These are phyloP conservation scores for Sminthurinus signatus DNA, from an alignment of 1,140 invertebrate genomes.

Conservation along the genomic window DNA sequence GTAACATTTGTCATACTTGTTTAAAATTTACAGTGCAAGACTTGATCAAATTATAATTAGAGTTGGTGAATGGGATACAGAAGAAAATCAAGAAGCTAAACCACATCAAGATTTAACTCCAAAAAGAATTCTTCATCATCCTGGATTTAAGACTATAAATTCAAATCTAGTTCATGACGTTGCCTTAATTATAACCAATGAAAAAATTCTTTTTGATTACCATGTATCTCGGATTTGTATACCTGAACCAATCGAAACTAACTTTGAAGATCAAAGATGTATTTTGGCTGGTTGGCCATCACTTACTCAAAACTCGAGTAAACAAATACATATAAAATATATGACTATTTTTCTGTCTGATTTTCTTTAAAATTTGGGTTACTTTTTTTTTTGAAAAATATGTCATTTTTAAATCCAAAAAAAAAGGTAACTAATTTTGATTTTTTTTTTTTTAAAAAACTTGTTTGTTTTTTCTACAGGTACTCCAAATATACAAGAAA, in stretches of 20 bases:
- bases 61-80: slow-evolving; percentile 76
- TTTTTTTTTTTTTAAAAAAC: background rate
- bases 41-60: slow-evolving; percentile 65
- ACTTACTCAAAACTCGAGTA: background rate
- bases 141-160: slow-evolving; percentile 53
- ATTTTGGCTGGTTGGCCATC: slow-evolving; percentile 26
- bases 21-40: slow-evolving; percentile 48
- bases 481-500: background rate
- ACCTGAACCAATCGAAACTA: slow-evolving; percentile 17
- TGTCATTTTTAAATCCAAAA: background rate
- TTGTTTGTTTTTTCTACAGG: background rate
- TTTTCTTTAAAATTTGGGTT: background rate
- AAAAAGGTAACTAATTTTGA: background rate
- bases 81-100: slow-evolving; percentile 62
- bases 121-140: slow-evolving; percentile 61
- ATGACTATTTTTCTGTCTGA: background rate
- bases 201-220: slow-evolving; percentile 26
- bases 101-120: slow-evolving; percentile 61
- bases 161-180: slow-evolving; percentile 60
- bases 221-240: slow-evolving; percentile 26
- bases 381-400: background rate
- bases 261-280: slow-evolving; percentile 23
- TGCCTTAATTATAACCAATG: slow-evolving; percentile 56
- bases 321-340: background rate
- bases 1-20: slow-evolving; percentile 4